Percentiles rank a stretch among this genome's conserved stretches.
phyloP scores from a whole-genome alignment of 2,113 vertebrate genomes.

The Indicator maculatus region DNA sequence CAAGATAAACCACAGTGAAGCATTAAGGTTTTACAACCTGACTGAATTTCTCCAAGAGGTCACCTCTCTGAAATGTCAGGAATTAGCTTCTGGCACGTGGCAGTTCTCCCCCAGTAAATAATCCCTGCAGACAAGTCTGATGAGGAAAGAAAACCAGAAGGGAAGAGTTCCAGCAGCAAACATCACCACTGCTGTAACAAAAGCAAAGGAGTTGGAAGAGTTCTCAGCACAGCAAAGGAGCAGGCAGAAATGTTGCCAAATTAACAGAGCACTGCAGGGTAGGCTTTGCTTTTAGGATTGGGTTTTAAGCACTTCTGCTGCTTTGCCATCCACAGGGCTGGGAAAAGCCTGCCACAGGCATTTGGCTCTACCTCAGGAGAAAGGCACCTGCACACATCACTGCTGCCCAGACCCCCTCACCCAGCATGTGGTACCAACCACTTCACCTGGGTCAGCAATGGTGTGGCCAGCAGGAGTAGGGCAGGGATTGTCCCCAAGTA shows the following conservation, averaged over 20 bases:
- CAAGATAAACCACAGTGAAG: background rate
- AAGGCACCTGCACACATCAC: background rate
- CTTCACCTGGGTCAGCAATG: too few relatives aligned
- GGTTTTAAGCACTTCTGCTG: background rate
- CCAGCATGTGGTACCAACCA: fast-evolving
- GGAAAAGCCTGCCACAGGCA: fast-evolving
- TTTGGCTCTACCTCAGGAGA: background rate
- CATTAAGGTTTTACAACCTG: background rate
- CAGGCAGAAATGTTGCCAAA: background rate
- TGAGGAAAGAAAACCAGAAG: background rate
- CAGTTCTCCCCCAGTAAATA: conserved; percentile 75
- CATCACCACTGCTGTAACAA: background rate
- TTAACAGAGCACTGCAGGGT: background rate
- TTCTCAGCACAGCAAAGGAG: background rate
- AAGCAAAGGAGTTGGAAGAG: background rate
- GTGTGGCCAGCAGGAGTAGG: too few relatives aligned
- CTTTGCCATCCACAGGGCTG: background rate
- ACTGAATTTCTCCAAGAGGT: background rate
- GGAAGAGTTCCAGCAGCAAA: background rate
- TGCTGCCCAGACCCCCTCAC: background rate
- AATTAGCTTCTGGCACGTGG: conserved; percentile 76
- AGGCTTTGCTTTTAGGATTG: background rate
- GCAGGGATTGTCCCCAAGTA: too few relatives aligned
- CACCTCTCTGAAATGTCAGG: conserved; percentile 78
- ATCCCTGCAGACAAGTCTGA: conserved; percentile 71